Base-by-base conservation (phyloP, 2,797 vertebrate species). In the Oophaga sylvatica region DNA sequence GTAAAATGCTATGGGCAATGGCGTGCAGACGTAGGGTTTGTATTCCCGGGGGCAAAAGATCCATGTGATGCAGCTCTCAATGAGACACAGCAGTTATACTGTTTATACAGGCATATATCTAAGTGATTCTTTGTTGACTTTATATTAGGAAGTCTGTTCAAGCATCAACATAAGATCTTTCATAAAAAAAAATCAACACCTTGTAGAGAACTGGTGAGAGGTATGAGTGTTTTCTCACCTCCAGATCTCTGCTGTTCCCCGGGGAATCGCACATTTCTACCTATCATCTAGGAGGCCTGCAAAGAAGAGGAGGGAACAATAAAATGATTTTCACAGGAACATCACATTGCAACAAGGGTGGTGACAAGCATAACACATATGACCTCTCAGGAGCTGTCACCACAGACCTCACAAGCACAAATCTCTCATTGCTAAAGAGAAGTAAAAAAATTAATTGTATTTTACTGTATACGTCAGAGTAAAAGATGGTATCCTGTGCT, bases 301-400 rank as follows among this genome's bases (percentile, higher is more conserved):
- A 73, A 68, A 35, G 31, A 65, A 71, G 45, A 70, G 86, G 80
- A 87, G 35, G 48, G 82, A 82, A 68, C 71, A 87, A 87, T 81
- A 59, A 83, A 77, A 83, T 19, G 19, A 26, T 82, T 83, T 87
- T 87, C 70, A 82, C 70, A 87, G 86, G 80, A 87, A 87, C 70
- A 83, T 78, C 73, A 67, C 80, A 87, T 62, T 77, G 45, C 71
- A 82, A 19, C 70, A 57, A 41, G 57, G 45, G 59, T 59, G 73
- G 80, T 87, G 80, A 60, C 68, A 78, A 87, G 60, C 10, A 31
- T 60, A 41, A 20, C 60, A 60, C 73, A 26, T 82, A 26, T 31
- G 48, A 68, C 60, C 80, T 20, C 65, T 16, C 20, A 29, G 80
- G 59, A 71, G 20, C 78, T 62, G 77, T 71, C 85, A 59, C 26